Evolutionary conservation across 2,113 vertebrate genomes (phyloP).

Genomic region (Saguinus imperator): DNA sequence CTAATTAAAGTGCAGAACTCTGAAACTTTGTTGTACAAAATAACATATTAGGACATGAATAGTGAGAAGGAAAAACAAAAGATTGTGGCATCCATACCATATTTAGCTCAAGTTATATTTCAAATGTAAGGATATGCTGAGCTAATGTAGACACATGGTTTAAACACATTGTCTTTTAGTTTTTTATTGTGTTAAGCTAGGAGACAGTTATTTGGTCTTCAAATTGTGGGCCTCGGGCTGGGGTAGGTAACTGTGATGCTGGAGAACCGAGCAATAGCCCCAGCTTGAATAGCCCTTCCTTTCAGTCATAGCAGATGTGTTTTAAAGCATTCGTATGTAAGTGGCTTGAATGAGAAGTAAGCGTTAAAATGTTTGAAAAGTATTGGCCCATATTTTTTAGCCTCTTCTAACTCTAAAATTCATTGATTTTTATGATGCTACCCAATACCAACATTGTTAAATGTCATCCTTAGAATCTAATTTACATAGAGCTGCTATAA

Average conservation of each 20-base stretch:
- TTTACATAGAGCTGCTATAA: slow-evolving; percentile 74
- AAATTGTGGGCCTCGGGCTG: background rate
- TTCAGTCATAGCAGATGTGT: background rate
- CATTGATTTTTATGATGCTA: slow-evolving; percentile 56
- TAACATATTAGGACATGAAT: background rate
- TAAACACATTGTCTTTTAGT: background rate
- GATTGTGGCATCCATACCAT: background rate
- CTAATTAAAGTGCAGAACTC: background rate
- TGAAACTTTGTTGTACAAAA: background rate
- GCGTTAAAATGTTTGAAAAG: slow-evolving; percentile 6
- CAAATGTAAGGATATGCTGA: background rate
- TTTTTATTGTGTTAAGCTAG: background rate
- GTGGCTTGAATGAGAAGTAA: background rate
- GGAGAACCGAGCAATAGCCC: background rate
- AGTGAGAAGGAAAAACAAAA: background rate
- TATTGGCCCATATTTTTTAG: background rate
- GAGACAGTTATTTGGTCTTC: background rate
- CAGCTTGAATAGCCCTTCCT: background rate
- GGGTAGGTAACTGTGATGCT: fast-evolving
- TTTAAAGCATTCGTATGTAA: background rate
- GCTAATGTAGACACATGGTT: background rate
- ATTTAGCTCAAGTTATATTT: background rate
- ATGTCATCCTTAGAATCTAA: slow-evolving; percentile 67
- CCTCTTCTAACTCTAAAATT: slow-evolving; percentile 19
- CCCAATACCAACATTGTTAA: slow-evolving; percentile 42